Conservation (phyloP, 2,113 vertebrate species). For the Bubalus kerabau region DNA sequence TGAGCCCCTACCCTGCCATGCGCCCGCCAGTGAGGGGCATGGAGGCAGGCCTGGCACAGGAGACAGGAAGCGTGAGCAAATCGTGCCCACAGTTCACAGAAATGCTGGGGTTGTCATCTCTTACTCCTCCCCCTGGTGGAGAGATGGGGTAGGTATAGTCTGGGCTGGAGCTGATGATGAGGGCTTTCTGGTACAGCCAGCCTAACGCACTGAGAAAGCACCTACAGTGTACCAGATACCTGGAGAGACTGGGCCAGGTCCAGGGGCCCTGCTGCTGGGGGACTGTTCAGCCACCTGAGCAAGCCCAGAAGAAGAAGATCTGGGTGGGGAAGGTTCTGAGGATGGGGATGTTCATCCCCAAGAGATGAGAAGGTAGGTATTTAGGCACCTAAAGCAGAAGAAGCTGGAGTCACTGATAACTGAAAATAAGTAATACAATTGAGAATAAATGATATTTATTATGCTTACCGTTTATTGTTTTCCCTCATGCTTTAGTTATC, state of each 20-base stretch:
- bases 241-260: neutral
- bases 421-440: neutral
- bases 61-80: too few species aligned
- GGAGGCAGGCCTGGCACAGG: neutral
- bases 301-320: neutral
- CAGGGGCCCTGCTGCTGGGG: neutral
- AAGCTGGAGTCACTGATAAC: neutral
- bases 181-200: neutral
- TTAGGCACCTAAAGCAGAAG: neutral
- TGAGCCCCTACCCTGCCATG: neutral
- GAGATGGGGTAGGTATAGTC: neutral
- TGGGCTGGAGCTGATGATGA: too few species aligned
- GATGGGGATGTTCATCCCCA: neutral
- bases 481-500: neutral
- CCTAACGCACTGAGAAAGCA: neutral
- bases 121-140: neutral
- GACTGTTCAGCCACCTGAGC: too few species aligned
- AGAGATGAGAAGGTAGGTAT: neutral
- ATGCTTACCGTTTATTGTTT: neutral
- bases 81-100: neutral
- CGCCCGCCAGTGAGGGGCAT: accelerated
- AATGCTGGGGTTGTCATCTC: accelerated
- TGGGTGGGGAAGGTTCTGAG: neutral
- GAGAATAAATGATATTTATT: neutral
- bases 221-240: neutral